These are phyloP conservation scores for Physeter macrocephalus DNA, from an alignment of 2,113 vertebrate genomes.

Conservation along the genomic window DNA sequence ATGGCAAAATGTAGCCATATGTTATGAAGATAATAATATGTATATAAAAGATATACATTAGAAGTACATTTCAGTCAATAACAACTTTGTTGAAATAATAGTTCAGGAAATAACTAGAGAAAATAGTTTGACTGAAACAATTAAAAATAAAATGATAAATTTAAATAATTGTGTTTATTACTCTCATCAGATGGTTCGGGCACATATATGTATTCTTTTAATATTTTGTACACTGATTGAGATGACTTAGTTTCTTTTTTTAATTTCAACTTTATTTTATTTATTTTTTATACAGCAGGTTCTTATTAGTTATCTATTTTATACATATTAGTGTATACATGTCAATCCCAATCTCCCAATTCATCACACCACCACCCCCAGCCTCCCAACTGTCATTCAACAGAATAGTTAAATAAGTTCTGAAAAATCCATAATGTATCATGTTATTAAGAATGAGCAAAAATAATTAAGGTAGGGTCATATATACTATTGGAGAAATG, in stretches of 20 bases:
- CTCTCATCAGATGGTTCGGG: neutral
- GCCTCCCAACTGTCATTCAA: too few relatives aligned
- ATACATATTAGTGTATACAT: too few relatives aligned
- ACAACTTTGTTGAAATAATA: neutral
- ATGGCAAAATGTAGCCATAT: neutral
- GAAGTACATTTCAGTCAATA: neutral
- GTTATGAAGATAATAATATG: neutral
- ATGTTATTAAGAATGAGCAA: too few relatives aligned
- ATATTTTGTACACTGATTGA: neutral
- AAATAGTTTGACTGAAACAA: neutral
- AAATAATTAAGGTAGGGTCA: neutral
- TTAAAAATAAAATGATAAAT: neutral
- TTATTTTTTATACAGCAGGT: too few relatives aligned
- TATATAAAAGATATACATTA: neutral
- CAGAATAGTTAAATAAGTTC: too few relatives aligned
- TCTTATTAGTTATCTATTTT: too few relatives aligned
- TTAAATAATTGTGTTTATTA: neutral
- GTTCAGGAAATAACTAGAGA: neutral
- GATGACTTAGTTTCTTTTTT: neutral
- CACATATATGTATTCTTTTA: neutral
- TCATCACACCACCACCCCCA: too few relatives aligned
- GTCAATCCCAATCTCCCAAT: too few relatives aligned
- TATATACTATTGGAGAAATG: neutral
- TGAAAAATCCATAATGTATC: too few relatives aligned
- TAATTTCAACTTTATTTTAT: too few relatives aligned